Conservation (phyloP, 2,113 vertebrate genomes). For the Eleginops maclovinus region DNA sequence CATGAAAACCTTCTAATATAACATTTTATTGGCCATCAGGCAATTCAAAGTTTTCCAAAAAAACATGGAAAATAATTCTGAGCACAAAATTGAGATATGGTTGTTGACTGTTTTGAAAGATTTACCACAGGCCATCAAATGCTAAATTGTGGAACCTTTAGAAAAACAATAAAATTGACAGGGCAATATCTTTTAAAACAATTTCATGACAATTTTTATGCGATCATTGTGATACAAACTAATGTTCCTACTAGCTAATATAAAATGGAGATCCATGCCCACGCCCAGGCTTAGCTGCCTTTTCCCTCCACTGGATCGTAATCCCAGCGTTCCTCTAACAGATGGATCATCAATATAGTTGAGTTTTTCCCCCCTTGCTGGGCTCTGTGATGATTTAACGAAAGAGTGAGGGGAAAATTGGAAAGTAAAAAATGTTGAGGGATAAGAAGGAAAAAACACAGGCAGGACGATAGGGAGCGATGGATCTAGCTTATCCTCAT, state of each 20-base stretch:
- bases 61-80: not conserved
- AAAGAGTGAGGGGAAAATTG: constrained; percentile 71
- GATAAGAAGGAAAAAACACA: constrained; percentile 57
- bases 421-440: constrained; percentile 28
- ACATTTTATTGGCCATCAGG: too few relatives aligned
- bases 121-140: not conserved
- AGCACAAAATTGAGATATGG: not conserved
- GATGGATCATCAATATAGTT: constrained; percentile 67
- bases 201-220: not conserved
- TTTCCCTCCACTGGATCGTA: constrained; percentile 20
- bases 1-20: not conserved
- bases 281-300: not conserved
- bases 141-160: not conserved
- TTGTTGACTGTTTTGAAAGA: not conserved
- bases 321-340: constrained; percentile 64
- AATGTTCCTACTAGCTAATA: not conserved
- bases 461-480: constrained; percentile 37
- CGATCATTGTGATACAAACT: not conserved
- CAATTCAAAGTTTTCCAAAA: not conserved
- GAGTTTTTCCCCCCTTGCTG: constrained; percentile 58
- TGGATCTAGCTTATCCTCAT: constrained; percentile 47
- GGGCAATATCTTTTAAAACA: not conserved
- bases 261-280: not conserved
- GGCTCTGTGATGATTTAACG: constrained; percentile 72
- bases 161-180: too few relatives aligned